These are phyloP conservation scores for Dipodomys stephensi DNA, from an alignment of 2,113 vertebrate species.

Conservation along the genomic window DNA sequence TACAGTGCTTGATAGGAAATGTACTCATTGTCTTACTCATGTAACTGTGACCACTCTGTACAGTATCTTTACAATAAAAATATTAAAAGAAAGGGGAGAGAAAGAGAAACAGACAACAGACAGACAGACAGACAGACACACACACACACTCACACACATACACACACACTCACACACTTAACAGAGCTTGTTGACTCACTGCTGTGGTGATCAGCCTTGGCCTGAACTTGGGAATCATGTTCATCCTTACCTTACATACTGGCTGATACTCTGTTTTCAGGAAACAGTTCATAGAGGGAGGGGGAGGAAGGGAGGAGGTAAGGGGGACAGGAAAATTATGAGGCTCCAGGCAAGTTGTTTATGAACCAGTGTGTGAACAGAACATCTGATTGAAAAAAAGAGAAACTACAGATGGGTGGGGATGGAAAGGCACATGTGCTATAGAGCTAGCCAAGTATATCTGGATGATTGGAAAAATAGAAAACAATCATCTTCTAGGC, in stretches of 20 bases:
- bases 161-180: no score
- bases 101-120: background rate
- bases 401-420: conserved; percentile 50
- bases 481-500: background rate
- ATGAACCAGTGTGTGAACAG: conserved; percentile 49
- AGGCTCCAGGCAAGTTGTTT: conserved; percentile 25
- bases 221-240: background rate
- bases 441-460: conserved; percentile 59
- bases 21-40: no score
- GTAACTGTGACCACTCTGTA: no score
- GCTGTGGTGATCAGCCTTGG: accelerated
- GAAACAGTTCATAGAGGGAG: background rate
- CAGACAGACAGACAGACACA: background rate
- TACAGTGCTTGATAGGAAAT: no score
- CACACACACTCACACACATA: no score
- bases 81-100: no score
- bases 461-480: conserved; percentile 41
- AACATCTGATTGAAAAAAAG: conserved; percentile 49
- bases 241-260: background rate
- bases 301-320: no score
- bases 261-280: conserved; percentile 34
- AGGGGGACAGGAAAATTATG: conserved; percentile 3
- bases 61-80: no score
- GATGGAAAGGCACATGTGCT: conserved; percentile 58
- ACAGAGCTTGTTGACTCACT: background rate